Evolutionary conservation across 2,113 vertebrate genomes (phyloP).

Genomic region (Cryptomyrus ogoouensis): DNA sequence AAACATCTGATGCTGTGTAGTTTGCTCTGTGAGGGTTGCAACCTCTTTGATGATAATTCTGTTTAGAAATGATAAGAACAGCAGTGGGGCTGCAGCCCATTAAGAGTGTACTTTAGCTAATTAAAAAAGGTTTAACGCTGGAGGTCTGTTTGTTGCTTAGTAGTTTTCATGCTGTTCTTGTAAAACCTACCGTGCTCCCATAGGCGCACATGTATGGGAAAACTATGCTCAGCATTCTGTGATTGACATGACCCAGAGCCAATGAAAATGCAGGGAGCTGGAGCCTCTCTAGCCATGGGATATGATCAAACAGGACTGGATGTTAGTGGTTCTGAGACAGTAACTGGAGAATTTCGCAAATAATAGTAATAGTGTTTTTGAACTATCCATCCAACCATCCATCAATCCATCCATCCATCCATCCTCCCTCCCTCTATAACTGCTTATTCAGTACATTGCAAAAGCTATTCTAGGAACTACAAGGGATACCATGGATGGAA

Average conservation of each 20-base stretch:
- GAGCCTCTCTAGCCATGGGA: neutral
- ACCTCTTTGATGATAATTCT: neutral
- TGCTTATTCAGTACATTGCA: neutral
- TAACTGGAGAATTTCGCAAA: neutral
- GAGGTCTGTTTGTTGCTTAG: neutral
- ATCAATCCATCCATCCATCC: neutral
- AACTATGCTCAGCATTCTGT: neutral
- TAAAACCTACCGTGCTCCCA: neutral
- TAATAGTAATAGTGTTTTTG: neutral
- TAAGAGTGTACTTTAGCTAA: neutral
- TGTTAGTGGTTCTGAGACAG: neutral
- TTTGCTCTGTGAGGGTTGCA: neutral
- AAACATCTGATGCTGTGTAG: neutral
- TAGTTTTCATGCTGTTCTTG: neutral
- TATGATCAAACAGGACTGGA: neutral
- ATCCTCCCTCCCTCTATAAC: neutral
- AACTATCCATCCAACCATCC: neutral
- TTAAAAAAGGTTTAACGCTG: neutral
- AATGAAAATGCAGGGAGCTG: neutral
- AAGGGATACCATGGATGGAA: too few species aligned
- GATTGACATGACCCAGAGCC: neutral
- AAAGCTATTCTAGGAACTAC: neutral
- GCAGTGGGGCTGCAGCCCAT: neutral
- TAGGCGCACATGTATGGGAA: neutral
- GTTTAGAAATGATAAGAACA: neutral